Conservation (phyloP, 2,888 invertebrate genomes). For the Cephus pygmeus region DNA sequence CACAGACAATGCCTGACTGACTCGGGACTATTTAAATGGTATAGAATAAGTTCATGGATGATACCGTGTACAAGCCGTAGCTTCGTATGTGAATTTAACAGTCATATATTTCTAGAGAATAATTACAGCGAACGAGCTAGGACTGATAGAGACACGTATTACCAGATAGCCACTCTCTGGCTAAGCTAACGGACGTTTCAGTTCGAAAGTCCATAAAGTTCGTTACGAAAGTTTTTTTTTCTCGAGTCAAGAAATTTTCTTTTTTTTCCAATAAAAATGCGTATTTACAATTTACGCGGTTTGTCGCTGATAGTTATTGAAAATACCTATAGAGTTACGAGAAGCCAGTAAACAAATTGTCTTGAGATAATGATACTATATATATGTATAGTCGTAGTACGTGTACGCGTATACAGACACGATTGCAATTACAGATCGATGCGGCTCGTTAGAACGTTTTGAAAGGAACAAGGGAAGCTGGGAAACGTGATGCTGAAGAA, state of each 20-base stretch:
- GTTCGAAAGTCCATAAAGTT: neutral
- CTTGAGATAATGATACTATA: neutral
- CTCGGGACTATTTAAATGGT: neutral
- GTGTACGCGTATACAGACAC: neutral
- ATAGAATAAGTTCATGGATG: neutral
- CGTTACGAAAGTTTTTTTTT: neutral
- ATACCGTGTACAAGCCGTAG: neutral
- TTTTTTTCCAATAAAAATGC: neutral
- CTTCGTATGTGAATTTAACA: neutral
- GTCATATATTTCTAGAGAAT: neutral
- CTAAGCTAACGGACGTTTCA: neutral
- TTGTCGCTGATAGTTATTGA: neutral
- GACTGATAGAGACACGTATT: neutral
- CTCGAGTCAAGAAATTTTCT: neutral
- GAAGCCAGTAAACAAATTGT: neutral
- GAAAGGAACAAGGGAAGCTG: neutral
- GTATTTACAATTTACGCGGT: neutral
- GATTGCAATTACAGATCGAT: conserved; percentile 2
- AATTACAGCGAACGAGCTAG: neutral
- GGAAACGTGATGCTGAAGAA: neutral
- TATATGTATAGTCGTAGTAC: neutral
- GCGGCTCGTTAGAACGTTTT: neutral
- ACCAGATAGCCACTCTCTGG: neutral
- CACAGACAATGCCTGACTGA: neutral
- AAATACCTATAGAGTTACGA: neutral